phyloP scores from a whole-genome alignment of 92 coral and sea anemone genomes.

The Epizoanthus scotinus region DNA sequence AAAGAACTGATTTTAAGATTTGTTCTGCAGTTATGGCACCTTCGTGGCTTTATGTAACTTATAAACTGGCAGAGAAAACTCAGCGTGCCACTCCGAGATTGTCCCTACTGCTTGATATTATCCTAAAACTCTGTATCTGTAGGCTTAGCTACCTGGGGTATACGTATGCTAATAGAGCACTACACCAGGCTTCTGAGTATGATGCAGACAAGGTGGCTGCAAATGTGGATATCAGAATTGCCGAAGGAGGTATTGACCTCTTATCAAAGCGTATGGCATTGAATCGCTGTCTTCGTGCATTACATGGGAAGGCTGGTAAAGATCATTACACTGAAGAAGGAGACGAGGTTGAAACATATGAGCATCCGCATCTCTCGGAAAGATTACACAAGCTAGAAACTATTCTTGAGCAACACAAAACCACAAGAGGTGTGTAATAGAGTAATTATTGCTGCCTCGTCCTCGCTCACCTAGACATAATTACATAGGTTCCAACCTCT shows the following conservation, averaged over 20 bases:
- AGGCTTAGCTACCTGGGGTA: conserved; percentile 72
- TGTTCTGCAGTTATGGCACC: conserved; percentile 58
- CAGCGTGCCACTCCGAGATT: conserved; percentile 53
- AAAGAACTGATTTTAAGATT: conserved; percentile 55
- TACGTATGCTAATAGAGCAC: conserved; percentile 44
- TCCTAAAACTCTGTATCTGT: conserved; percentile 69
- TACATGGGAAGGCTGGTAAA: conserved; percentile 69
- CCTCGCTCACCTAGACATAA: no score
- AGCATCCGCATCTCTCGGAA: conserved; percentile 68
- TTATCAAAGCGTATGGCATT: conserved; percentile 71
- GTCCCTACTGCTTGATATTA: conserved; percentile 49
- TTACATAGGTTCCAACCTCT: no score
- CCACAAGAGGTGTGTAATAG: background rate
- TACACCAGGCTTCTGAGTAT: conserved; percentile 65
- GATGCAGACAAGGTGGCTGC: conserved; percentile 73
- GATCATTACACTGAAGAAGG: conserved; percentile 73
- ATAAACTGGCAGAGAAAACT: conserved; percentile 59
- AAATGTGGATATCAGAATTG: conserved; percentile 53
- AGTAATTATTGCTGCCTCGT: background rate
- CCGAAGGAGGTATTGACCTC: conserved; percentile 71
- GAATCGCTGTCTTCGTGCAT: conserved; percentile 62
- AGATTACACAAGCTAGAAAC: conserved; percentile 58
- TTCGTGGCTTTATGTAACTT: conserved; percentile 76
- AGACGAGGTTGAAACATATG: conserved; percentile 59
- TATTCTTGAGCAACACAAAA: conserved; percentile 46